A percentile compares a stretch with the other conserved stretches of the same genome.
These are phyloP conservation scores for Bujurquina vittata DNA, from an alignment of 2,113 vertebrate genomes.

Conservation along the genomic window DNA sequence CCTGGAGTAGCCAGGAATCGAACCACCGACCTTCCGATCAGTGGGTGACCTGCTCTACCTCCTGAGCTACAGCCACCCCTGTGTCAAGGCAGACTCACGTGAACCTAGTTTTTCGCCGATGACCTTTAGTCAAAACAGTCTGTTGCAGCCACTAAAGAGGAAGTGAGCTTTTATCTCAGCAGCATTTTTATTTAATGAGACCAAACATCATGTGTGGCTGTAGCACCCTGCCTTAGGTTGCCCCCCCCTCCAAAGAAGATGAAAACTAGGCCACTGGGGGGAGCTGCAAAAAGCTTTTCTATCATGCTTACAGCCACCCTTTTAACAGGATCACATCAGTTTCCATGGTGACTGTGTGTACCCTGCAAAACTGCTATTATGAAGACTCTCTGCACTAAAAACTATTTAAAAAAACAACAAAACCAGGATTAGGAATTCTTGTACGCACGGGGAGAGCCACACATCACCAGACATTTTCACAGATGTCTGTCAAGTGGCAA, in stretches of 20 bases:
- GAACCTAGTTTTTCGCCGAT: neutral
- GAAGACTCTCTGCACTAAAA: neutral
- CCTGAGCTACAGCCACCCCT: too few species aligned
- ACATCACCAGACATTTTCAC: neutral
- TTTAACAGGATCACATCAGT: conserved; percentile 2
- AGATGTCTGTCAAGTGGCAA: neutral
- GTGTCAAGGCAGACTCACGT: neutral
- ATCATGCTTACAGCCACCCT: neutral
- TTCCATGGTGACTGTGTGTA: conserved; percentile 7
- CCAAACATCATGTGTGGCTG: neutral
- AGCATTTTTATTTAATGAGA: neutral
- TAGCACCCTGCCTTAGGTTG: neutral
- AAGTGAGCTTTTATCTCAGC: neutral
- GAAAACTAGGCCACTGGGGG: neutral
- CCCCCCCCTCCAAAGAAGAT: neutral
- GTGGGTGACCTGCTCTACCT: too few species aligned
- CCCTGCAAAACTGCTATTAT: neutral
- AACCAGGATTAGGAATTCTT: neutral
- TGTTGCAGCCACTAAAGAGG: neutral
- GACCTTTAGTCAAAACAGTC: neutral
- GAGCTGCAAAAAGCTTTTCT: neutral
- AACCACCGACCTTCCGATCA: too few species aligned
- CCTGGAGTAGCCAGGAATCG: too few species aligned
- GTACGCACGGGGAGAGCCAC: neutral
- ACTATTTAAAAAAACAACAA: neutral